These are phyloP conservation scores for Alviniconcha strummeri DNA, from an alignment of 2,888 invertebrate species.

Conservation along the genomic window DNA sequence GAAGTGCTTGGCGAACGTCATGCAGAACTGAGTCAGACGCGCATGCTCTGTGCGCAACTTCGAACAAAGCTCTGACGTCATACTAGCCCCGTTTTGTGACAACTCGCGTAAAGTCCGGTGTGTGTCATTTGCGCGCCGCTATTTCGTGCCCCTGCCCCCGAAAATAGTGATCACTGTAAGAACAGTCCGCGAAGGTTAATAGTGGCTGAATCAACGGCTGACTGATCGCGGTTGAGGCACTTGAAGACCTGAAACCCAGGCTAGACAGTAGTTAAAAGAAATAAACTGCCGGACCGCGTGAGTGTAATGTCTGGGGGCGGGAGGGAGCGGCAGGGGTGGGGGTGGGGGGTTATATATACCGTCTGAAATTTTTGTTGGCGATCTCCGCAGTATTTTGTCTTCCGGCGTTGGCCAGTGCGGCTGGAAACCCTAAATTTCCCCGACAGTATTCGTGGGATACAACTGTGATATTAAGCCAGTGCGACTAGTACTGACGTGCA, in stretches of 20 bases:
- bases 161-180: background rate
- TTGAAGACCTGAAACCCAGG: background rate
- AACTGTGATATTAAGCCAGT: no score
- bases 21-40: slow-evolving; percentile 45
- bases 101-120: background rate
- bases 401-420: no score
- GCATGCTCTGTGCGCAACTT: slow-evolving; percentile 31
- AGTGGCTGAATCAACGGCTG: background rate
- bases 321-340: no score
- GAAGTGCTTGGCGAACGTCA: slow-evolving; percentile 33
- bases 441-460: no score
- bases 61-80: slow-evolving; percentile 43
- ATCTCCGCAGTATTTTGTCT: no score
- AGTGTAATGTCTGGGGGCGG: no score
- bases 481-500: no score
- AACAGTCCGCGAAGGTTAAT: background rate
- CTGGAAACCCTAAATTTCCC: no score
- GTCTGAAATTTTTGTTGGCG: no score
- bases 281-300: background rate
- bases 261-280: background rate
- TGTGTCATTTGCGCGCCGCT: background rate
- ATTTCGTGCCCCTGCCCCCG: no score
- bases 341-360: no score
- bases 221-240: background rate
- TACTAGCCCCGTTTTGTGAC: slow-evolving; percentile 5